Conservation (phyloP, 2,888 invertebrate species). For the Iselma pallidipennis region DNA sequence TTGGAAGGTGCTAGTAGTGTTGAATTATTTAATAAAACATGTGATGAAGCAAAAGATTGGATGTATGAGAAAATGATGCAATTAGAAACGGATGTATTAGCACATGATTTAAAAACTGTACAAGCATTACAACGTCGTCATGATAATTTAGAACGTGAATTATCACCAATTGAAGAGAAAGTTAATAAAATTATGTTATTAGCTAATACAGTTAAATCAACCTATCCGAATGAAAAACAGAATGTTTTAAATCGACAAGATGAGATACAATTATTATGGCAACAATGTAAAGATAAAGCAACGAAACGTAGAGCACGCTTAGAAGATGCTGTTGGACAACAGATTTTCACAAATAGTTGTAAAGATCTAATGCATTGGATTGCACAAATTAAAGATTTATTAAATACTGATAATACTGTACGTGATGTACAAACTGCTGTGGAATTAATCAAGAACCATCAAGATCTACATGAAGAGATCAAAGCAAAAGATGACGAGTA, state of each 20-base stretch:
- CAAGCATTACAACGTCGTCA: constrained; percentile 89
- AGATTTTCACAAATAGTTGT: constrained; percentile 87
- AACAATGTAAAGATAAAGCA: constrained; percentile 83
- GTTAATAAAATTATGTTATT: constrained; percentile 78
- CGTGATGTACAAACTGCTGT: constrained; percentile 94
- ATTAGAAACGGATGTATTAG: constrained; percentile 75
- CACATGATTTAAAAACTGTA: constrained; percentile 88
- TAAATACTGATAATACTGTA: constrained; percentile 76
- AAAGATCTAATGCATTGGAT: constrained; percentile 84
- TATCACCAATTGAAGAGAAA: constrained; percentile 94
- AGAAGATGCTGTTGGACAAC: constrained; percentile 93
- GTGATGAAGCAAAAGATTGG: constrained; percentile 97
- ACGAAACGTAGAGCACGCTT: constrained; percentile 79
- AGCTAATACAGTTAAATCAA: constrained; percentile 87
- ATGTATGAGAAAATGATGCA: constrained; percentile 96
- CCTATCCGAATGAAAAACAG: constrained; percentile 87
- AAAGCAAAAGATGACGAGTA: constrained; percentile 87
- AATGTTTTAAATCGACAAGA: constrained; percentile 84
- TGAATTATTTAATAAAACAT: constrained; percentile 92
- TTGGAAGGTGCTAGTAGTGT: constrained; percentile 80
- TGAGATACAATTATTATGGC: constrained; percentile 88
- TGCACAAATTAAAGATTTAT: constrained; percentile 74
- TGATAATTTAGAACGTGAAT: constrained; percentile 90
- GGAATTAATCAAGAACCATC: constrained; percentile 84
- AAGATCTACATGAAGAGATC: constrained; percentile 89